Base-by-base conservation (phyloP, 2,113 vertebrate species). In the Chitala chitala region DNA sequence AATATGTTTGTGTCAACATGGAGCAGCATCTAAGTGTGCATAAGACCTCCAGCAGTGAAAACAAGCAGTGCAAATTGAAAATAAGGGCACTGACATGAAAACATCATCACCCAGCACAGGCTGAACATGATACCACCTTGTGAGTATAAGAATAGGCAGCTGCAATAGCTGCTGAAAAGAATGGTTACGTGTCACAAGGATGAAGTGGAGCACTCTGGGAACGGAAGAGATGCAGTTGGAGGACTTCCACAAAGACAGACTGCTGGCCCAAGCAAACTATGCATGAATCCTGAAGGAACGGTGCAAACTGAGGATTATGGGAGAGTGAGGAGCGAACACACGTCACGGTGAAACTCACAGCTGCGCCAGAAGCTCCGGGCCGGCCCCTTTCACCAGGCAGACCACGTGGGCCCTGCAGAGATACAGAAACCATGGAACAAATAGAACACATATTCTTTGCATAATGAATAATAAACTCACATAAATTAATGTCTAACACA, bases 311-410 rank as follows among this genome's bases (percentile, higher is more conserved):
- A 29, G 48, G 22, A 29, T 12, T 17, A 48, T 44, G 24, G 48
- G 20, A 40, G 6, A 40, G 10, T 54, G 22, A 50, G 42, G 33
- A 6, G 22, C 50, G 8, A 3, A 48, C 5, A 15, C 10, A 20
- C 1, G n/a, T n/a, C n/a, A 2, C 22, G n/a, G 40, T 26, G 38
- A 17, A 71, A 96, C 97, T 98, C 84, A 99, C 97, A 86, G 96
- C 95, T 2, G 95, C 63, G 70, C 97, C 96, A 17, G 95, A 75
- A 0, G 94, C 78, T 78, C 97, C 97, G 5, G 96, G 88, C 20
- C 95, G 95, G 78, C 96, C 97, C 89, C 97, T 93, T 90, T 99
- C 97, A 3, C 97, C 97, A 1, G 95, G 92, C 76, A 96, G 90
- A 85, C 97, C 97, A 77, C 97, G 96, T 56, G 94, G 92, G n/a